A percentile compares a stretch with the other conserved stretches of the same genome.
These are phyloP conservation scores for Apogon hyalosoma DNA, from an alignment of 2,797 vertebrate genomes.

Conservation along the genomic window DNA sequence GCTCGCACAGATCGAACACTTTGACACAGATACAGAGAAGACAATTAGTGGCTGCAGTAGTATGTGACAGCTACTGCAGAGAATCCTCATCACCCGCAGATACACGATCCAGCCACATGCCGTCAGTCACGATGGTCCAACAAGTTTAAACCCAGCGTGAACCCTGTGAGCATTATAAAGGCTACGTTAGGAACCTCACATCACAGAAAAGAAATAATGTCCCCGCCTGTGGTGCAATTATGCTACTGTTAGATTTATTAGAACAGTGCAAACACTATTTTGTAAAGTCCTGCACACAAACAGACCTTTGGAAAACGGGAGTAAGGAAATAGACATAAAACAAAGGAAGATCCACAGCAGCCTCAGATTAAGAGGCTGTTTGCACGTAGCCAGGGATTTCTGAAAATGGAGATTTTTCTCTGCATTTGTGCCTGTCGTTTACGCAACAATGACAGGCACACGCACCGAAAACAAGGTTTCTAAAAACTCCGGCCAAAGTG, in stretches of 20 bases:
- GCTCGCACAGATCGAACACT: neutral
- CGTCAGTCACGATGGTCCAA: constrained; percentile 1
- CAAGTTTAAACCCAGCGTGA: constrained; percentile 14
- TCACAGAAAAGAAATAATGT: neutral
- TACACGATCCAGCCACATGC: constrained; percentile 17
- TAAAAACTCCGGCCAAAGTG: no score
- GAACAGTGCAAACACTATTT: neutral
- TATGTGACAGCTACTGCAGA: constrained; percentile 23
- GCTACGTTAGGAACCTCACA: neutral
- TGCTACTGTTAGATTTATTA: neutral
- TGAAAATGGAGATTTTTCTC: no score
- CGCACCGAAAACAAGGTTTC: no score
- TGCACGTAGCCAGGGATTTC: no score
- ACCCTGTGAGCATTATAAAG: neutral
- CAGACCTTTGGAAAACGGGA: neutral
- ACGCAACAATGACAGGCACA: no score
- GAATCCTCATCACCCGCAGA: constrained; percentile 11
- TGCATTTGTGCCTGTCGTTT: no score
- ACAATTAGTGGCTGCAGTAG: constrained; percentile 22
- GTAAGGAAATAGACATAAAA: neutral
- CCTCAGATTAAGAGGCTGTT: no score
- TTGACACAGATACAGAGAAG: constrained; percentile 13
- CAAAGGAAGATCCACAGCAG: neutral
- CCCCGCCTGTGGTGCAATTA: neutral
- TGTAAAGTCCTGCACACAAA: neutral